Evolutionary conservation across 2,888 invertebrate species (phyloP), one percentile per base, ranked within the genome.

Genomic region (Andrena camellia): DNA sequence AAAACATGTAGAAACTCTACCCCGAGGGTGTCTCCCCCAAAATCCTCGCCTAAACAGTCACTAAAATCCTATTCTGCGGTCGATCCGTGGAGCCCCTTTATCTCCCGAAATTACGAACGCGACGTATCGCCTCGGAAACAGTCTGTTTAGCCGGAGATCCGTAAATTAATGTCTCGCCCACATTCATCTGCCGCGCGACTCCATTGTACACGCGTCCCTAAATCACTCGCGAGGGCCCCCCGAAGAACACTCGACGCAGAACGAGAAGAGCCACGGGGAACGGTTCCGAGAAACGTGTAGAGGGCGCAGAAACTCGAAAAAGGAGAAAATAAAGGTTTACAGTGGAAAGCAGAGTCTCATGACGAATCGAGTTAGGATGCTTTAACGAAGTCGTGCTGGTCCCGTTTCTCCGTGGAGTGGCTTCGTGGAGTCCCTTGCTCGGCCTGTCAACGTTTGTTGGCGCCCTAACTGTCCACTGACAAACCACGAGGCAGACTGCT

Each of bases 141-240:
- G 63, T 63, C 77, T 52, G 64, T 54, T 85, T 59, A 70, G 29
- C 73, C 42, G 8, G 68, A 35, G 50, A 72, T 42, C 64, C 67
- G 54, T 85, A 82, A 83, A 86, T 74, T 78, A 76, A 76, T 59
- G 84, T 84, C 75, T 77, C 87, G 78, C 78, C 76, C 75, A 88
- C 81, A 77, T 66, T 70, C 48, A 50, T 72, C 64, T 57, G 63
- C n/a, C 50, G 52, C 42, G 33, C 42, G 64, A 35, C 74, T 35
- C 82, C 75, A 81, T 86, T 87, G 62, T 86, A 31, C 66, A 50
- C n/a, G 76, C 50, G 76, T 63, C 62, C 63, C 75, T 88, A 87
- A 88, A 84, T 88, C 84, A 88, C 80, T 72, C 81, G 59, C 60
- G 67, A 68, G 57, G 66, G 57, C 64, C 70, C 60, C 52, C 64